Evolutionary conservation across 1,140 invertebrate genomes (phyloP), one percentile per base, ranked within the genome.

Genomic region (Calliopsis andreniformis): DNA sequence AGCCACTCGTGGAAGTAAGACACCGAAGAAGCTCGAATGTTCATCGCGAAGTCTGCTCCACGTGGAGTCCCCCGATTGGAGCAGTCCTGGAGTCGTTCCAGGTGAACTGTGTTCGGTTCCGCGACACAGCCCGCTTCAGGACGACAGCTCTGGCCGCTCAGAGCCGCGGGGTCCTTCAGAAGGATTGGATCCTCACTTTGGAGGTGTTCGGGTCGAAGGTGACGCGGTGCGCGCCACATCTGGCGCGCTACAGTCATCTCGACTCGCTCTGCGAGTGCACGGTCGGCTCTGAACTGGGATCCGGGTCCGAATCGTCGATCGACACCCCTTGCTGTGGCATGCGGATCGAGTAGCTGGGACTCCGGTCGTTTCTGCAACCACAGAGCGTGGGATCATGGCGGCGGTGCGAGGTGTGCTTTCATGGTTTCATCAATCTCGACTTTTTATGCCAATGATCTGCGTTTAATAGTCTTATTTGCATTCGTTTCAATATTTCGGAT

Each of bases 261-360:
- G 88, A 90, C 73, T 91, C 91, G 66, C 89, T 91, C 58, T 88
- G 88, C 56, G 91, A 91, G 58, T 91, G 88, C 58, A 86, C 70
- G 58, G 88, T 89, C 51, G 86, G 84, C 47, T 89, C 89, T 23
- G 85, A 88, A 42, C 76, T 77, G n/a, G 79, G 89, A 71, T 91
- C 89, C 12, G 84, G 87, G 70, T 91, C 90, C 25, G 90, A 91
- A 51, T 92, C 91, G 78, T 92, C 91, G 76, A 92, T 89, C 64
- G 90, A 91, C 28, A 85, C 84, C 3, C 90, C 89, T 56, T 88
- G 89, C 51, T 90, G 82, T 12, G 88, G 82, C 64, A 79, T 64
- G 18, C 89, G 86, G 62, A 84, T 86, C 75, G 88, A 84, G 28
- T 87, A 88, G 56, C 89, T 89, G 6, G 86, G 89, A 53, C 89